phyloP scores from a whole-genome alignment of 2,888 invertebrate genomes.

The Zelleria hepariella region DNA sequence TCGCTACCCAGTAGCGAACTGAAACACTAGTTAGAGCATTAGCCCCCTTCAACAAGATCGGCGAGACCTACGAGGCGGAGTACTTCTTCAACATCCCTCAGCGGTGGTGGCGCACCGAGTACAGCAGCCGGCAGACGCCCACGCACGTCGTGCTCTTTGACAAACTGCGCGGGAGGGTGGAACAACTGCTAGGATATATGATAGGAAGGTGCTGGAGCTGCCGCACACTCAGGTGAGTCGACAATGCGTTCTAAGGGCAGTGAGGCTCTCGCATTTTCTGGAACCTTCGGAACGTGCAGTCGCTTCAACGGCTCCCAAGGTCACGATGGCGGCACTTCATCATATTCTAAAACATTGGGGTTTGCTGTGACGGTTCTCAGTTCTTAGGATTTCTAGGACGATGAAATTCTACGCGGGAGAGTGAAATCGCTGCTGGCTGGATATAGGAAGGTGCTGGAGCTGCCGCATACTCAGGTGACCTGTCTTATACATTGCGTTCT shows the following conservation, averaged over 20 bases:
- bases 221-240: not conserved
- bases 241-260: no score
- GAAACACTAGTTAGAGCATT: no score
- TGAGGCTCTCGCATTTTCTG: no score
- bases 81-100: slow-evolving; percentile 82
- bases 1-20: no score
- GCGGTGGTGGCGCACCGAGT: slow-evolving; percentile 73
- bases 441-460: slow-evolving; percentile 69
- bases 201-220: no score
- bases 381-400: no score
- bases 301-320: no score
- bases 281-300: no score
- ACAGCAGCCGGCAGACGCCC: slow-evolving; percentile 56
- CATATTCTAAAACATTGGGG: no score
- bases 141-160: slow-evolving; percentile 83
- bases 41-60: slow-evolving; percentile 70
- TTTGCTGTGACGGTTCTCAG: no score
- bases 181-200: not conserved
- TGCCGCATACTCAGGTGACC: slow-evolving; percentile 79
- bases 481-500: no score
- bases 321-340: no score
- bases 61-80: slow-evolving; percentile 83
- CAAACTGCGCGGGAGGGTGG: slow-evolving; percentile 18
- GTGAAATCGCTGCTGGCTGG: slow-evolving; percentile 61
- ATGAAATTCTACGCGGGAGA: slow-evolving; percentile 54